These are phyloP conservation scores for Propithecus deckenii DNA, from an alignment of 2,797 vertebrate species.

Conservation along the genomic window DNA sequence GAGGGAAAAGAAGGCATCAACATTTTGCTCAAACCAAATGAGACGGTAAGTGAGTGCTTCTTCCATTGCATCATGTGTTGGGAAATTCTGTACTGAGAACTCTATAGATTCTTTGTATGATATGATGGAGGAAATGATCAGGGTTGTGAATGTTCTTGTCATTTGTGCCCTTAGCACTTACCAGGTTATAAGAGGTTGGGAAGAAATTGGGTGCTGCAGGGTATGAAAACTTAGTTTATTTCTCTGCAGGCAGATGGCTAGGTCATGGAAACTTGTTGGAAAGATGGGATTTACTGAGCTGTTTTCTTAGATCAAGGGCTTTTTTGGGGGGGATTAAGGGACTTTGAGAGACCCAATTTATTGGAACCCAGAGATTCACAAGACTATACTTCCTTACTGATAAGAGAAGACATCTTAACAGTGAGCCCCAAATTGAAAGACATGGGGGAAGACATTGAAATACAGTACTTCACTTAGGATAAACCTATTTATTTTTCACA, in stretches of 20 bases:
- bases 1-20: neutral
- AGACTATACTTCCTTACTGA: slow-evolving; percentile 30
- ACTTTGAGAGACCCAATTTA: slow-evolving; percentile 32
- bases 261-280: slow-evolving; percentile 54
- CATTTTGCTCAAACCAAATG: neutral
- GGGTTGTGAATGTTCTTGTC: slow-evolving; percentile 9
- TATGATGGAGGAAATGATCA: slow-evolving; percentile 1
- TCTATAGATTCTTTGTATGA: neutral
- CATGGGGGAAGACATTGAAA: neutral
- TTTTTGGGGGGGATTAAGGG: neutral
- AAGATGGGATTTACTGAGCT: slow-evolving; percentile 49
- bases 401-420: neutral
- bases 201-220: slow-evolving; percentile 18
- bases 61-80: slow-evolving; percentile 13
- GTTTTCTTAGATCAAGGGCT: slow-evolving; percentile 42
- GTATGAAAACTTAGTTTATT: slow-evolving; percentile 53
- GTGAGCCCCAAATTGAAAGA: neutral
- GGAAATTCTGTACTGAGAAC: neutral
- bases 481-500: neutral
- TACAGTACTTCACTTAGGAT: neutral
- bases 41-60: neutral
- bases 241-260: slow-evolving; percentile 28
- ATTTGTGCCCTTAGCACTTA: neutral
- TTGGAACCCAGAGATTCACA: slow-evolving; percentile 19
- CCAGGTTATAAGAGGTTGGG: slow-evolving; percentile 13